Evolutionary conservation across 2,113 vertebrate species (phyloP).

Genomic region (Struthio camelus): DNA sequence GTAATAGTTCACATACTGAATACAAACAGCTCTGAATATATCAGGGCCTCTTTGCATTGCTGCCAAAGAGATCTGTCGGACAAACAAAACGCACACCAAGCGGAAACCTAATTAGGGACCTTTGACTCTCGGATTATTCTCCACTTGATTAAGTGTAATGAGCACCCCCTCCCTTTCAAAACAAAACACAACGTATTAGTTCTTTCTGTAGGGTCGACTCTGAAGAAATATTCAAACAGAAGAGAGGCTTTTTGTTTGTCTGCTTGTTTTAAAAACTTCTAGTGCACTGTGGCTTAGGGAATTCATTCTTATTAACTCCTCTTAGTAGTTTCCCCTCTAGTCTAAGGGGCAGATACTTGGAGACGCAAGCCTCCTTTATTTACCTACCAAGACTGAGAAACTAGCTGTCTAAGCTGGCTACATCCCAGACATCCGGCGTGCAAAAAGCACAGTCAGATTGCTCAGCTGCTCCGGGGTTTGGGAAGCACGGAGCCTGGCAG

Average conservation of each 20-base stretch:
- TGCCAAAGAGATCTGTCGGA: conserved; percentile 10
- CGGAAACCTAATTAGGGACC: conserved; percentile 51
- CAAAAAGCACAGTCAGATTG: conserved; percentile 33
- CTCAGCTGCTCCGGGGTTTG: conserved; percentile 23
- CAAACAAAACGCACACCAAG: neutral
- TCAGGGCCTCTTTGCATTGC: neutral
- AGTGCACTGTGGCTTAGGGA: neutral
- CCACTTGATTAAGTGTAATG: neutral
- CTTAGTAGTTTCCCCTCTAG: neutral
- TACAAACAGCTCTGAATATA: neutral
- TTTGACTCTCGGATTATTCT: conserved; percentile 28
- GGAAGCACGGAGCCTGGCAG: conserved; percentile 3
- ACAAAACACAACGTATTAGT: neutral
- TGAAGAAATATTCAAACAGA: neutral
- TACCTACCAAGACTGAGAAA: conserved; percentile 10
- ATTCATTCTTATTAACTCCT: neutral
- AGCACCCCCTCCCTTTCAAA: neutral
- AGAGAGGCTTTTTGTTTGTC: neutral
- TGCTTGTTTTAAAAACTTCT: neutral
- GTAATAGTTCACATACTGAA: neutral
- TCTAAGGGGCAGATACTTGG: neutral
- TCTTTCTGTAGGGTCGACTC: neutral
- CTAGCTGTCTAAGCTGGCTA: conserved; percentile 50
- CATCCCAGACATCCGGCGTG: conserved; percentile 25
- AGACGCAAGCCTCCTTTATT: conserved; percentile 35